Evolutionary conservation across 2,797 vertebrate species (phyloP), one percentile per base, ranked within the genome.

Genomic region (Lophotriccus pileatus): DNA sequence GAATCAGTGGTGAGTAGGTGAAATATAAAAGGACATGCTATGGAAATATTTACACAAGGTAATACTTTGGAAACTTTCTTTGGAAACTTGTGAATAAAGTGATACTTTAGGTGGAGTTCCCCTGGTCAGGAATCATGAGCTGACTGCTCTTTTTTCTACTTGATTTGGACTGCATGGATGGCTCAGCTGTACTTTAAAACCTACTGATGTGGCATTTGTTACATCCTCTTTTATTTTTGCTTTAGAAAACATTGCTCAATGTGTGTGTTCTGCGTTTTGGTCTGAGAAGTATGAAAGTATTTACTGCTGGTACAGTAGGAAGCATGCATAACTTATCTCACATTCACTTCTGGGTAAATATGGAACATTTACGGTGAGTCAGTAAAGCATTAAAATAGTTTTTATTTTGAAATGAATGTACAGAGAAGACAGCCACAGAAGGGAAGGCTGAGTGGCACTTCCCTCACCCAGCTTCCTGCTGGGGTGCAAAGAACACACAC

Each of bases 401-500:
- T 83, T 79, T 44, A 19, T 41, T 69, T 55, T 60, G 9, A 50
- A 75, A 52, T 27, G 6, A 6, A 30, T 1, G 27, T 52, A 10
- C 23, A 43, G 44, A 52, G 20, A 49, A 63, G 39, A 36, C 3
- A 52, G 46, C 8, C 6, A 20, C 21, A 43, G 55, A 21, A 52
- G 18, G 2, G 7, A 16, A 70, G 36, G 15, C 30, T 20, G 58
- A 66, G 52, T 0, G 7, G 50, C 41, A 60, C 27, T 39, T 63
- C 21, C 43, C 30, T 79, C 28, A 20, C 6, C 4, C 41, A 18
- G 27, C 32, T 44, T 72, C 41, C 36, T 15, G 7, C 22, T 22
- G 19, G 24, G 73, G 10, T 2, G 8, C 52, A 19, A 8, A 2
- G 9, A 58, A 17, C 15, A 6, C 0, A 0, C 17, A 25, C 14